Conservation (phyloP, 2,797 vertebrate species). For the Hybognathus amarus region DNA sequence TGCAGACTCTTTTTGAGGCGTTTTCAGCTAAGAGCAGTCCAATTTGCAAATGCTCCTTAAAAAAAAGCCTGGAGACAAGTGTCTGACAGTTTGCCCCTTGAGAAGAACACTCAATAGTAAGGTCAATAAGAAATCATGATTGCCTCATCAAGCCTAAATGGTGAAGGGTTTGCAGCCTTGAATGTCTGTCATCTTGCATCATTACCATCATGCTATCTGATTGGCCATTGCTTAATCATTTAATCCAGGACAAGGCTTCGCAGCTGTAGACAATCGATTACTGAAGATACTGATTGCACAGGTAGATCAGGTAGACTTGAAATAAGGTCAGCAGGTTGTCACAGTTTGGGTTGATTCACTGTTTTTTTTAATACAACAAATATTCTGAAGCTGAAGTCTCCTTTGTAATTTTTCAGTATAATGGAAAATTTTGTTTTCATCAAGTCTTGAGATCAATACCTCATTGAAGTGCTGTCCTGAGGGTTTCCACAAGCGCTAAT, state of each 20-base stretch:
- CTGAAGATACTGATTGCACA: conserved; percentile 16
- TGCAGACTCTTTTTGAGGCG: not conserved
- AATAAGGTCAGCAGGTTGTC: conserved; percentile 18
- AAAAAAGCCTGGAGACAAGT: conserved; percentile 35
- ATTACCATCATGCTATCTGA: conserved; percentile 39
- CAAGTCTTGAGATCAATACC: conserved; percentile 50
- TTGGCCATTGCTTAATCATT: conserved; percentile 29
- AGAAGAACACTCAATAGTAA: conserved; percentile 41
- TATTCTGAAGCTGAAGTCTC: not conserved
- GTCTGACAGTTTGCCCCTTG: conserved; percentile 48
- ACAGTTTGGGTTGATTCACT: not conserved
- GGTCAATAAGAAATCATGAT: conserved; percentile 45
- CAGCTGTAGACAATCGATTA: conserved; percentile 25
- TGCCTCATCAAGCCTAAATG: conserved; percentile 42
- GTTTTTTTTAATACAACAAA: not conserved
- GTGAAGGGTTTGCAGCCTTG: conserved; percentile 8
- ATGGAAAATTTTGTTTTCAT: conserved; percentile 50
- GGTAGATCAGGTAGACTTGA: not conserved
- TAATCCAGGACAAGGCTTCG: conserved; percentile 7
- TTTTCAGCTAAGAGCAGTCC: conserved; percentile 22
- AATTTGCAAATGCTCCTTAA: conserved; percentile 40
- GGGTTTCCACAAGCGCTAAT: conserved; percentile 54
- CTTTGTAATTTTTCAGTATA: conserved; percentile 12
- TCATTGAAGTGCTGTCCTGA: conserved; percentile 45
- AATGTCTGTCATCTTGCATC: conserved; percentile 39